phyloP scores from a whole-genome alignment of 2,113 vertebrate species.

The Oenanthe oenanthe region DNA sequence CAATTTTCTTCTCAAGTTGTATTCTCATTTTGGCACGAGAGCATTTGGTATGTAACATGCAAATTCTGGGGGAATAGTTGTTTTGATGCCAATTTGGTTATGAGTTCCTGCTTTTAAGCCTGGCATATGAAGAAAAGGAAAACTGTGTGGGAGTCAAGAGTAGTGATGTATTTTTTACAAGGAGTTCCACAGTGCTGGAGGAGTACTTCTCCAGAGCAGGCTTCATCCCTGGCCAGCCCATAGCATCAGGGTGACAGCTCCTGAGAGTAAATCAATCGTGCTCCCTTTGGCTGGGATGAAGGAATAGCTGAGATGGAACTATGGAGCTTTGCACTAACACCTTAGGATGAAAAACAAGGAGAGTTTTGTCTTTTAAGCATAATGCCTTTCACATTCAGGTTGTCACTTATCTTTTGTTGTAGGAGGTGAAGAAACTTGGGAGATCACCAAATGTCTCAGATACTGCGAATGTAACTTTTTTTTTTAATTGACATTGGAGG shows the following conservation, averaged over 20 bases:
- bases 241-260: neutral
- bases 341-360: neutral
- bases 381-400: neutral
- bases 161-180: neutral
- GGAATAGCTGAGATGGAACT: neutral
- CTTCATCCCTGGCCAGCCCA: neutral
- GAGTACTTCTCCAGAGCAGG: neutral
- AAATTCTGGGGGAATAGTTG: neutral
- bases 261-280: neutral
- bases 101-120: neutral
- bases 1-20: neutral
- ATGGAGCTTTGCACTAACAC: neutral
- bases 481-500: neutral
- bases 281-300: neutral
- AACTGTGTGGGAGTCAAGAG: neutral
- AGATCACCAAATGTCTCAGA: neutral
- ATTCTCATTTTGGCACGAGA: neutral
- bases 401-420: neutral
- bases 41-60: neutral
- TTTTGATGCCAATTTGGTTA: neutral
- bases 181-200: neutral
- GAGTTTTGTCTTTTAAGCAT: neutral
- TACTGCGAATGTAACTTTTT: neutral
- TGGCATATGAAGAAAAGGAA: neutral
- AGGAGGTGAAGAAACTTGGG: neutral